Evolutionary conservation across 2,797 vertebrate genomes (phyloP), one percentile per base, ranked within the genome.

Genomic region (Prunella strophiata): DNA sequence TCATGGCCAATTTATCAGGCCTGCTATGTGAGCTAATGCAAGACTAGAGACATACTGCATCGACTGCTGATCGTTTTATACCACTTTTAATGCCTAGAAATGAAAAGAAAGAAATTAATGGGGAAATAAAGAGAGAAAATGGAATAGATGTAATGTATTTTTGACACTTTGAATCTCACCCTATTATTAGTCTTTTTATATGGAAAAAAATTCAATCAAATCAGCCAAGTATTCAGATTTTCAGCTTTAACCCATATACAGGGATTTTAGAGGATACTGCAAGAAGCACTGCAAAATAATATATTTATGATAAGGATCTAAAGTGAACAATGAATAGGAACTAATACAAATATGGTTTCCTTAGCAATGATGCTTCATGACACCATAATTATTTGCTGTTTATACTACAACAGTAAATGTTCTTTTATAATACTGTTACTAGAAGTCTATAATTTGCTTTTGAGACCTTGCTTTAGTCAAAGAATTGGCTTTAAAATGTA

Each of bases 91-190:
- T 96, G 77, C 80, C 72, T 88, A 84, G 63, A 92, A 96, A 95
- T 89, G 54, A 93, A 78, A 96, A 94, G 68, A 80, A 25, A 89
- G 8, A 95, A 97, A 96, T 80, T 94, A 97, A 89, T 76, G 20
- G 38, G 63, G 48, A 95, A 94, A 95, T 83, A 96, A 96, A 95
- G 82, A 90, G 72, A 75, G 71, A 96, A 97, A 94, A 91, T 81
- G 77, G 55, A 81, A 51, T 89, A 92, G 91, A 89, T 90, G 82
- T 89, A 87, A 94, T 80, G 66, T 72, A 20, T 72, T 90, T 88
- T 67, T 92, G 83, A 88, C 55, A 92, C 85, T 91, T 95, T 90
- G 45, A 91, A 58, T 89, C 83, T 92, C 87, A 86, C 42, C 27
- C 76, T 96, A 54, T 88, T 95, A 94, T 92, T 96, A 93, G 62